Evolutionary conservation across 2,797 vertebrate species (phyloP), one percentile per base, ranked within the genome.

Genomic region (Botia almorhae): DNA sequence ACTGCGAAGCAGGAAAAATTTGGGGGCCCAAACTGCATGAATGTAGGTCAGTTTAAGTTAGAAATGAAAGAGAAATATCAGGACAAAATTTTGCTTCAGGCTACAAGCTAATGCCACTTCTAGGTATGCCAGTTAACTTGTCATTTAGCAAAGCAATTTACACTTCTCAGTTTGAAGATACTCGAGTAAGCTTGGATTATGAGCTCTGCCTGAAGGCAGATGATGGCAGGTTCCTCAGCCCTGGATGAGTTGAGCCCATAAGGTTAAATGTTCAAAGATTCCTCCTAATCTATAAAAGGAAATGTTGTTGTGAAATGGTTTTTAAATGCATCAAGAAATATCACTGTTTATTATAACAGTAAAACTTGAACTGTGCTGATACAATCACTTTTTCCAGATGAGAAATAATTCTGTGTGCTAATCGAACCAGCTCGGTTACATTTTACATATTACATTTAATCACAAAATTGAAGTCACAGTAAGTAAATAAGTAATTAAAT

Each of bases 91-190:
- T 19, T 78, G 13, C 39, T 55, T 50, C 39, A 17, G 55, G 55
- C 12, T 61, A 4, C 23, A 69, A 19, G 6, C 16, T 69, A 19
- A 11, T 21, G 14, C 39, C 23, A 58, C 36, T 76, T 26, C 17
- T 69, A 10, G 12, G 36, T 69, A 23, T 58, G 39, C 16, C 7
- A 16, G 33, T 33, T 48, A 7, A 56, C 55, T 1, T 69, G 64
- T 48, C 65, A 60, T 55, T 77, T n/a, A 77, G 39, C 16, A 14
- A 58, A 58, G 64, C 3, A 48, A 69, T 69, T 77, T 69, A 60
- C 55, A 16, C 19, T 26, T 26, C 51, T 76, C 51, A 43, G 26
- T 58, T 23, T 46, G 75, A 21, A 77, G 23, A 61, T 50, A 29
- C 58, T 78, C 14, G 7, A 16, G 23, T n/a, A 23, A 26, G 12